These are phyloP conservation scores for Antheraea pernyi DNA, from an alignment of 1,140 invertebrate genomes.

Conservation along the genomic window DNA sequence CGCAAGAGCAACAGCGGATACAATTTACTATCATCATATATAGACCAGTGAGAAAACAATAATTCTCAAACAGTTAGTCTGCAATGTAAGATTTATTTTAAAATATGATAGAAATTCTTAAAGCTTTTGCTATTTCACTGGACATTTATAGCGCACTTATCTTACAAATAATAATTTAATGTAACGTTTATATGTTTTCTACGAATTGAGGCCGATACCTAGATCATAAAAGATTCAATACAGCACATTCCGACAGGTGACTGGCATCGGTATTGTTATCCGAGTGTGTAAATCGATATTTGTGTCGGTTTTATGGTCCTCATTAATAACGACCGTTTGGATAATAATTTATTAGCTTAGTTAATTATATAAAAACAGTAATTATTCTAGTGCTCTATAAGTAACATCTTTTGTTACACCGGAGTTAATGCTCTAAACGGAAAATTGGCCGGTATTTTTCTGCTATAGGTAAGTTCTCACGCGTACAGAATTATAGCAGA, in stretches of 20 bases:
- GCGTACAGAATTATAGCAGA: too few relatives aligned
- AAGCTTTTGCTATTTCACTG: too few relatives aligned
- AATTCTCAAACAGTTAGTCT: too few relatives aligned
- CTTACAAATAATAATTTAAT: not conserved
- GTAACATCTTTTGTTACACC: too few relatives aligned
- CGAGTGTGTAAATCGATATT: not conserved
- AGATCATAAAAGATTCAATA: conserved; percentile 3
- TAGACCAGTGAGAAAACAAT: too few relatives aligned
- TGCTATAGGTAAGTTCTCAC: too few relatives aligned
- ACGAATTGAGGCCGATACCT: not conserved
- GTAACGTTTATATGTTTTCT: not conserved
- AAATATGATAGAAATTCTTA: too few relatives aligned
- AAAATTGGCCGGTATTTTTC: too few relatives aligned
- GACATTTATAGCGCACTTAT: not conserved
- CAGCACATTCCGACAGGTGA: not conserved
- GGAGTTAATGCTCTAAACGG: too few relatives aligned
- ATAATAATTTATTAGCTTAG: not conserved
- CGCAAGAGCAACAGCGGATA: too few relatives aligned
- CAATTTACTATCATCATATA: too few relatives aligned
- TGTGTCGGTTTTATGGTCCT: not conserved
- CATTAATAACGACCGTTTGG: not conserved
- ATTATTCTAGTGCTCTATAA: not conserved
- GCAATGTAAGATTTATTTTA: too few relatives aligned
- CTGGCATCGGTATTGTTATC: not conserved
- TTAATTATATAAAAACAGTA: not conserved